These are phyloP conservation scores for Pachyseris speciosa DNA, from an alignment of 64 coral and sea anemone species.

Conservation along the genomic window DNA sequence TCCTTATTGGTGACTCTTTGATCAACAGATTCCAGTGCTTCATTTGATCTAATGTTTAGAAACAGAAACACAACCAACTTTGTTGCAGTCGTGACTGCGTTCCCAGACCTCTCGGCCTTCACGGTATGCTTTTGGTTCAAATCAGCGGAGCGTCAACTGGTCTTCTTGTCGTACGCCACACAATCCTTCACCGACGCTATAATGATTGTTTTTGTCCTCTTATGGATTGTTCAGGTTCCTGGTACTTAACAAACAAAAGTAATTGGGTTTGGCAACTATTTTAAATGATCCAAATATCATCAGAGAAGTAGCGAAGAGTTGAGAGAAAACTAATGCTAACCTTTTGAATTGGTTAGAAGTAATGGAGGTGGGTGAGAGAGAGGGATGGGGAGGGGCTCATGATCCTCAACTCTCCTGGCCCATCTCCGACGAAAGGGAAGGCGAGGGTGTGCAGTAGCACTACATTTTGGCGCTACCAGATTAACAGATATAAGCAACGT, in stretches of 20 bases:
- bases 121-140: conserved; percentile 31
- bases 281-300: too few species aligned
- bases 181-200: not conserved
- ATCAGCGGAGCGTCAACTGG: not conserved
- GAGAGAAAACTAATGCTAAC: too few species aligned
- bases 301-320: too few species aligned
- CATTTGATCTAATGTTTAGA: conserved; percentile 17
- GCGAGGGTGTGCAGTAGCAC: too few species aligned
- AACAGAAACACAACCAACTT: conserved; percentile 19
- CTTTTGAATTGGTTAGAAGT: too few species aligned
- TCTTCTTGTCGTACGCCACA: conserved; percentile 29
- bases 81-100: too few species aligned
- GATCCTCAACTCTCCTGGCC: too few species aligned
- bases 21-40: conserved; percentile 3
- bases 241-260: conserved; percentile 12
- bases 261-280: not conserved
- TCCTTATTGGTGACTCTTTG: not conserved
- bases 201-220: conserved; percentile 22
- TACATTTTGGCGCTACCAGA: too few species aligned
- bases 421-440: too few species aligned
- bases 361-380: too few species aligned
- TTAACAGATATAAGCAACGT: too few species aligned
- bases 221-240: conserved; percentile 20
- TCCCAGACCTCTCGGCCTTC: conserved; percentile 15
- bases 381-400: too few species aligned